Conservation (phyloP, 1,140 invertebrate species). For the Ruditapes philippinarum region DNA sequence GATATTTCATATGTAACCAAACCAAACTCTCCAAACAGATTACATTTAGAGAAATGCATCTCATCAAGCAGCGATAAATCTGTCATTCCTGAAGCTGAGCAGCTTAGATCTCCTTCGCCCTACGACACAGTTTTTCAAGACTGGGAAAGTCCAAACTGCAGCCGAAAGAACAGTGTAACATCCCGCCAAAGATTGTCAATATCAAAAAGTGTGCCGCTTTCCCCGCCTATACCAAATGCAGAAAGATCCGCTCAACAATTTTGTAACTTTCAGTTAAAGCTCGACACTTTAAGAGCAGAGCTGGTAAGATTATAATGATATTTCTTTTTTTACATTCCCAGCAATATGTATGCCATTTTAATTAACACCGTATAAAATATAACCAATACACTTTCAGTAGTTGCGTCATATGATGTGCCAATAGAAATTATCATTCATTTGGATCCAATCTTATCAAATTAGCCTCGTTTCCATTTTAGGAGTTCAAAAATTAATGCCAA, state of each 20-base stretch:
- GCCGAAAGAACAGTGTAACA: neutral
- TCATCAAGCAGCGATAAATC: neutral
- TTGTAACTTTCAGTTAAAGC: neutral
- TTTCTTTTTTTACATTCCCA: neutral
- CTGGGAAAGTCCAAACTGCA: neutral
- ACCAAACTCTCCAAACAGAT: neutral
- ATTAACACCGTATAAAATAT: no score
- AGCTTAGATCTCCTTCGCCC: neutral
- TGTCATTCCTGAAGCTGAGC: neutral
- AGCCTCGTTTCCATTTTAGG: no score
- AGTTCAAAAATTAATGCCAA: no score
- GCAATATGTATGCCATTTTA: neutral
- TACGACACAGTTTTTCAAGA: neutral
- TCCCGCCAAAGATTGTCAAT: neutral
- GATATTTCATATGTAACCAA: neutral
- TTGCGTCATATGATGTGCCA: neutral
- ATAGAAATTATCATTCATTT: no score
- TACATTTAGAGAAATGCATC: neutral
- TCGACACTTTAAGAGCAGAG: slow-evolving; percentile 23
- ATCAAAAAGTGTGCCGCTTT: slow-evolving; percentile 39
- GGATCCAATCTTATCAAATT: no score
- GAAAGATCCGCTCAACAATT: neutral
- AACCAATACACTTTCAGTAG: neutral
- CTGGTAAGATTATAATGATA: neutral
- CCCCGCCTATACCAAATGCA: neutral